Evolutionary conservation across 1,140 invertebrate genomes (phyloP).

Genomic region (Achatina immaculata): DNA sequence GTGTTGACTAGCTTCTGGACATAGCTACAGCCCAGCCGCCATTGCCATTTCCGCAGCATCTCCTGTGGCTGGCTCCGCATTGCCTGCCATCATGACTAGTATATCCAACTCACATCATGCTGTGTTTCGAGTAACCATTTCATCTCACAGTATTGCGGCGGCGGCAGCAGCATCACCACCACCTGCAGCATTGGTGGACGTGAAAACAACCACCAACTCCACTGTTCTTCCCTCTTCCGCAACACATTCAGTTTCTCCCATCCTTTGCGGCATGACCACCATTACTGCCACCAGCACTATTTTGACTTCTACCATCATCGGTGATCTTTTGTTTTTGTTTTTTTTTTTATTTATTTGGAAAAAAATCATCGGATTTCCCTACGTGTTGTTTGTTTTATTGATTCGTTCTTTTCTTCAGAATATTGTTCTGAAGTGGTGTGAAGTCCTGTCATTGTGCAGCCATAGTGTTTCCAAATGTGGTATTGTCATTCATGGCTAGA

Average conservation of each 20-base stretch:
- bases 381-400: not conserved
- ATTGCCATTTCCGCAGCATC: not conserved
- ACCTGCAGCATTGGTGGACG: not conserved
- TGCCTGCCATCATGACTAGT: not conserved
- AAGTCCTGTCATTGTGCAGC: not conserved
- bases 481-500: too few species aligned
- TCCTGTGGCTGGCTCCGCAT: not conserved
- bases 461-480: not conserved
- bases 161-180: not conserved
- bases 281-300: not conserved
- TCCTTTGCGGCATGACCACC: not conserved
- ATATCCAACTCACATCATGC: not conserved
- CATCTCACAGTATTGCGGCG: not conserved
- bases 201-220: not conserved
- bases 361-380: not conserved
- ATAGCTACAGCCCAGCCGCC: not conserved
- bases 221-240: not conserved
- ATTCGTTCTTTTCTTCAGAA: not conserved
- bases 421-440: too few species aligned
- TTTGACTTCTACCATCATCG: not conserved
- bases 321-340: not conserved
- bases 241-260: constrained; percentile 5
- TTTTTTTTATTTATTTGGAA: not conserved
- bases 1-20: not conserved
- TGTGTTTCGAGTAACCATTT: not conserved